Evolutionary conservation across 2,113 vertebrate genomes (phyloP), one percentile per base, ranked within the genome.

Genomic region (Poicephalus meyeri): DNA sequence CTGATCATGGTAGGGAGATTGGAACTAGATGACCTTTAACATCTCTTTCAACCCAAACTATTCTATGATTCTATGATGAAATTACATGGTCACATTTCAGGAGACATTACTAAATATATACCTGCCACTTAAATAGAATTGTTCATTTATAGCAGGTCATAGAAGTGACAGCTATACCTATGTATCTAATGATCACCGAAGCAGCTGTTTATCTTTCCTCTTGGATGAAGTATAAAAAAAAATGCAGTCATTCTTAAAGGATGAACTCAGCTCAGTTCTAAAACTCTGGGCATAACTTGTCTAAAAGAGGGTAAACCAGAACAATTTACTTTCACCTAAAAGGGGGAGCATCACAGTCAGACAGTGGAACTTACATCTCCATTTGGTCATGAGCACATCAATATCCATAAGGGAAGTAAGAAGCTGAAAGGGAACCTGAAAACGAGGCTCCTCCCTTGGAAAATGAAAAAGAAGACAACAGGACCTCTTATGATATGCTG

Each of bases 341-440:
- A 71, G 49, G 73, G 29, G 17, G 25, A 70, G 14, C 10, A 26
- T 71, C 46, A 47, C 33, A n/a, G 33, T 39, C 29, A 24, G 55
- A 64, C 46, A 53, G 25, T 29, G 13, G 23, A 77, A 98, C 99
- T 98, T 96, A 99, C 99, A 99, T 98, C 99, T 99, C 99, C 99
- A 99, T 95, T 99, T 99, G 46, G 99, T 99, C 98, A 99, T 99
- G 79, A 99, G 98, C 3, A 97, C 98, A 93, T 99, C 99, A 0
- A 99, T 98, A 61, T 99, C 99, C 99, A 99, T 99, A 33, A 99
- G 98, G 60, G 96, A 99, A 21, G 98, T 99, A 76, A 99, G 98
- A 86, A 99, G 97, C 97, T 99, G 99, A 96, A 99, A 99, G 9
- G 99, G 99, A 78, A 99, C 98, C 96, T 99, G 99, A 95, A 99